These are phyloP conservation scores for Rhagonycha lutea DNA, from an alignment of 2,888 invertebrate genomes.

Conservation along the genomic window DNA sequence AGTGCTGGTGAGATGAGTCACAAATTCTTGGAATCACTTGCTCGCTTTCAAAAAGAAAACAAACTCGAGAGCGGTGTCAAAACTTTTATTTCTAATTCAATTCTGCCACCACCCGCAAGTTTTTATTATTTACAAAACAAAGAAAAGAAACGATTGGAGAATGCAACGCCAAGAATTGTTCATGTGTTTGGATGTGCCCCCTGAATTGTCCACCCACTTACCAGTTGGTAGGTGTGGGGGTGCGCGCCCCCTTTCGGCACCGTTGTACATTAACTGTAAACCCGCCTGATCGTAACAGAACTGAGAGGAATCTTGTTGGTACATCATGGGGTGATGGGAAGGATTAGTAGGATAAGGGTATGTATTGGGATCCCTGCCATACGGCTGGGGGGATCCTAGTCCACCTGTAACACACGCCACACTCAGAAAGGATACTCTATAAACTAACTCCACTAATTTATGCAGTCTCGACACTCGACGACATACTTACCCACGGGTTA, in stretches of 20 bases:
- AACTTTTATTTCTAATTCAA: background rate
- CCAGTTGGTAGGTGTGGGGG: conserved; percentile 56
- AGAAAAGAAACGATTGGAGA: background rate
- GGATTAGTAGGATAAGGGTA: conserved; percentile 51
- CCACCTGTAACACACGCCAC: conserved; percentile 62
- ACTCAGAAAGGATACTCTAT: conserved; percentile 37
- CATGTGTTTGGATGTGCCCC: conserved; percentile 35
- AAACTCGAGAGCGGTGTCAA: background rate
- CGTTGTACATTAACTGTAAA: conserved; percentile 55
- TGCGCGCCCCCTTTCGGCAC: conserved; percentile 53
- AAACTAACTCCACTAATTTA: conserved; percentile 25
- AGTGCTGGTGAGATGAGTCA: conserved; percentile 45
- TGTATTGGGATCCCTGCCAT: conserved; percentile 57
- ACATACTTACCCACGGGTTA: conserved; percentile 21
- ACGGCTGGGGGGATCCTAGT: conserved; percentile 62
- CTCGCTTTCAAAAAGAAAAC: background rate
- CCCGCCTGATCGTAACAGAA: conserved; percentile 65
- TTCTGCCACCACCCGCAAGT: background rate
- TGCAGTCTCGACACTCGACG: conserved; percentile 26
- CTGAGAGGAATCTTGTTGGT: conserved; percentile 60
- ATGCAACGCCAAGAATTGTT: conserved; percentile 33
- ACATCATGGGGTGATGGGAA: conserved; percentile 58
- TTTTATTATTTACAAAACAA: background rate
- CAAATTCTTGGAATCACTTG: conserved; percentile 21
- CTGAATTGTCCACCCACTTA: conserved; percentile 51